Evolutionary conservation across 2,888 invertebrate genomes (phyloP), one percentile per base, ranked within the genome.

Genomic region (Macropis europaea): DNA sequence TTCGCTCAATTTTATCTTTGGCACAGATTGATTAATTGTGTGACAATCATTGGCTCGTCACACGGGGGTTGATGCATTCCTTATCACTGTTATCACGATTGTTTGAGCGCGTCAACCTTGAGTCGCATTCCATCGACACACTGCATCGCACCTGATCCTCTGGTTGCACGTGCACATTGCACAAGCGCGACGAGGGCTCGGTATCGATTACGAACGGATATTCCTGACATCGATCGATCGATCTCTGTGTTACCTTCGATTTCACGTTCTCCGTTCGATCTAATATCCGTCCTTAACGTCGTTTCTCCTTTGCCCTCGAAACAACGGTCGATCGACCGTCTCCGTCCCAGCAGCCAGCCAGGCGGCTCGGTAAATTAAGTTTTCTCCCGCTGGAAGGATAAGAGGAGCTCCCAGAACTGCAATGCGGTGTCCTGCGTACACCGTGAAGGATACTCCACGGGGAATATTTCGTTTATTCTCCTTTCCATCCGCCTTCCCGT

Each of bases 351-450:
- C 32, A 43, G 28, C 48, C 32, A 43, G 28, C 48, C 52, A 63
- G 64, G 69, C 66, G 53, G 59, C 47, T 52, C 52, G 70, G n/a
- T 54, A 75, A 81, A 84, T 84, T 78, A 56, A 83, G 77, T 81
- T 79, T 74, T 57, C 61, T 43, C 4, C 50, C 26, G 34, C 13
- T 6, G 53, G 48, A 77, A 67, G 59, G 66, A 50, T 54, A 50
- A 56, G 52, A 38, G 45, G 53, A 62, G n/a, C 54, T 42, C 42
- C 13, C 19, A 62, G 56, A 53, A 66, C 48, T 54, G 60, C 71
- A 67, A 60, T 68, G 52, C 72, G 75, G 64, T 62, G 69, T 62
- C 56, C 34, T 48, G 48, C 54, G 48, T 30, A 52, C 24, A 19
- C 4, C 24, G 38, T 19, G 13, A 48, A 43, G 22, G 36, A 38